Base-by-base conservation (phyloP, 2,797 vertebrate genomes). In the Loriculus beryllinus region DNA sequence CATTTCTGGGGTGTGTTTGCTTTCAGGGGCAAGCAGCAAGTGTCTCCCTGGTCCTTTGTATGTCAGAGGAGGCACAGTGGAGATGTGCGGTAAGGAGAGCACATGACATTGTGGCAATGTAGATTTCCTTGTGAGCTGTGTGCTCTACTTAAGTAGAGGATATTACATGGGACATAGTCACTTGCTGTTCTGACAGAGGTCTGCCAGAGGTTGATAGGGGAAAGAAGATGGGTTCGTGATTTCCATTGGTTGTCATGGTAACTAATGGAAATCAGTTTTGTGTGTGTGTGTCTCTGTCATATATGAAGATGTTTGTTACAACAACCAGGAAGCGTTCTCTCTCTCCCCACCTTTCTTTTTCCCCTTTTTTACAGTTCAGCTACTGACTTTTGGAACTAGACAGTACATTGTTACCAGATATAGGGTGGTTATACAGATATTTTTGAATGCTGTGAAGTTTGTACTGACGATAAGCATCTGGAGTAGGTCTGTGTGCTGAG, bases 201-300 rank as follows among this genome's bases (percentile, higher is more conserved):
- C 92, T 90, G 64, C 39, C 70, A 48, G 31, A 93, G 89, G 87
- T 79, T 95, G 89, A 84, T 52, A 59, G 51, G 20, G 69, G 51
- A 85, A 31, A 60, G 57, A 91, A 84, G 92, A 82, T 88, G 77
- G 63, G 77, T 90, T 96, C 90, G 82, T 0, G 2, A 88, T 91
- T 96, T 91, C 80, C 59, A 64, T 64, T 86, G 82, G 91, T 96
- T 93, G 93, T 52, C 92, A 90, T 92, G 74, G 95, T 82, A 95
- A 97, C 96, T 81, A 95, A 96, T 91, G 89, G 92, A 91, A 92
- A 92, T 91, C 4, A 74, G 37, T 74, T 15, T 17, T 52, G 63
- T 31, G 35, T 56, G 40, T 67, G 22, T 63, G 39, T 47, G 23
- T 29, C 6, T 80, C 70, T 82, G 29, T 90, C 0, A 0, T 84